A percentile compares a stretch with the other conserved stretches of the same genome.
Conservation (phyloP, 2,797 vertebrate species). For the Scleropages formosus region DNA sequence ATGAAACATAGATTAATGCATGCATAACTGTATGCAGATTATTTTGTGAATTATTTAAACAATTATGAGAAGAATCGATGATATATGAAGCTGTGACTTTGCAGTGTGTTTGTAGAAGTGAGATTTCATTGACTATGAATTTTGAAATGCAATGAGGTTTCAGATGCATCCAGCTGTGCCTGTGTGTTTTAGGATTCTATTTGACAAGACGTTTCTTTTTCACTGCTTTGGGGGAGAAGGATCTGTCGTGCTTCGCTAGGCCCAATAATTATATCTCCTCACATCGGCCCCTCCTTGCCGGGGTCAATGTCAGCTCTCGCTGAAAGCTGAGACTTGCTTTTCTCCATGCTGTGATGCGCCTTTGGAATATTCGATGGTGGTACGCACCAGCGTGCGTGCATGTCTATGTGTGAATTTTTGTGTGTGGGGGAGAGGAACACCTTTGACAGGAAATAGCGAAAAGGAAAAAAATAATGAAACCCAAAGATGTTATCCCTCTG, state of each 20-base stretch:
- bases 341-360: neutral
- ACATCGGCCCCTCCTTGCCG: neutral
- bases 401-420: too few species aligned
- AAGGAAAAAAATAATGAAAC: constrained; percentile 10
- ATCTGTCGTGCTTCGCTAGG: constrained; percentile 7
- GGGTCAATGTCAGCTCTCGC: constrained; percentile 15
- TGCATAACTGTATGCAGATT: neutral
- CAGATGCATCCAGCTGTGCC: constrained; percentile 7
- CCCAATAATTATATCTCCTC: constrained; percentile 17
- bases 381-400: neutral
- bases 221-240: neutral
- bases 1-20: too few species aligned
- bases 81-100: too few species aligned
- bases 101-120: too few species aligned
- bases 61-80: too few species aligned
- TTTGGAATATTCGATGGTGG: neutral
- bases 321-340: neutral
- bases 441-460: constrained; percentile 9
- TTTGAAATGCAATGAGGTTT: neutral
- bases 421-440: neutral
- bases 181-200: neutral
- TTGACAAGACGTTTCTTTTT: neutral
- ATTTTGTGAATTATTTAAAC: neutral
- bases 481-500: neutral
- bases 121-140: too few species aligned